Evolutionary conservation across 2,888 invertebrate species (phyloP), one percentile per base, ranked within the genome.

Genomic region (Frankliniella fusca): DNA sequence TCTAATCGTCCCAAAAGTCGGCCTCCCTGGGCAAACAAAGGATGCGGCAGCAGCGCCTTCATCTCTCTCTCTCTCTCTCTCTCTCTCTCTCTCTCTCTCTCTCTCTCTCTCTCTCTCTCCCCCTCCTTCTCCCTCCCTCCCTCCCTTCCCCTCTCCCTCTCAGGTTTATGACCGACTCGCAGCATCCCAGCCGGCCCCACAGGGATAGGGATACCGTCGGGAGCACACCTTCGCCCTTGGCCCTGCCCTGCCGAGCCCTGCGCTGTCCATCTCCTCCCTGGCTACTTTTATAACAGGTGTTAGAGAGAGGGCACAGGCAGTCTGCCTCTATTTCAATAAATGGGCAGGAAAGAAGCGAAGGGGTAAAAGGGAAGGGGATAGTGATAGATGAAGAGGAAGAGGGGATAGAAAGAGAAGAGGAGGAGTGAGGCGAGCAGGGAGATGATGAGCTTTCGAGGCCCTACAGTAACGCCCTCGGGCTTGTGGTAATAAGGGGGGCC

Each of bases 241-340:
- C 38, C 38, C 38, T 38, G 38, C 61, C 61, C 7, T 15, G 54
- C 54, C 61, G 15, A 18, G 20, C 20, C n/a, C 61, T 61, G 61
- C 61, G 61, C 15, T 18, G 65, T 20, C 70, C 70, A 12, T 23
- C 70, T 23, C n/a, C 23, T 23, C 70, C 27, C 27, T 54, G 5
- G 18, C 54, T 54, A 54, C 54, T 27, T 76, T 76, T 76, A 76
- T 76, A 76, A 76, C 70, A 76, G 70, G 70, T 76, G 70, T 76
- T 76, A 27, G 70, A 61, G 20, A n/a, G 18, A 61, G 61, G 61
- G 18, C 61, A 61, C 23, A 12, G 70, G 70, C 38, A 38, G 38
- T 10, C 70, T 5, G 70, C 70, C 70, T 27, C 27, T 76, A 27
- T 76, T 76, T 76, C 70, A 76, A 76, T 76, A 76, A 76, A 76